phyloP scores from a whole-genome alignment of 2,797 vertebrate species.

The Pelodytes ibericus region DNA sequence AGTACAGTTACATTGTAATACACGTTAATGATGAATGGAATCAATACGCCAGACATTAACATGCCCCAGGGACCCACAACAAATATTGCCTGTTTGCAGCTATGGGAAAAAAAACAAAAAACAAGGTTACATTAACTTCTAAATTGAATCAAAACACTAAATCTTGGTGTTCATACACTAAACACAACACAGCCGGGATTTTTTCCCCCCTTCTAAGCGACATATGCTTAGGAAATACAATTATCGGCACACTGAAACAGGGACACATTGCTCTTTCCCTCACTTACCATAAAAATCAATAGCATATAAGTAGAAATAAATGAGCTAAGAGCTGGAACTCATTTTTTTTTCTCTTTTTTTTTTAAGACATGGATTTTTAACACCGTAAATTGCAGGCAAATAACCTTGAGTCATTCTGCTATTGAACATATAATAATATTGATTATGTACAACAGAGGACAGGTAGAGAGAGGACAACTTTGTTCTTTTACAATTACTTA shows the following conservation, averaged over 20 bases:
- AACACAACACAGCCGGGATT: not conserved
- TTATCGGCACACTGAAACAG: conserved; percentile 29
- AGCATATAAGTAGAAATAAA: conserved; percentile 22
- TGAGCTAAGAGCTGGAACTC: not conserved
- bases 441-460: conserved; percentile 14
- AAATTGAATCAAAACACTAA: conserved; percentile 55
- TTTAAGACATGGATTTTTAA: not conserved
- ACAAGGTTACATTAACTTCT: conserved; percentile 53
- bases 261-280: not conserved
- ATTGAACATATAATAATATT: conserved; percentile 29
- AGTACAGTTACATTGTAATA: conserved; percentile 45
- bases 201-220: conserved; percentile 14
- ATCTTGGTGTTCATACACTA: conserved; percentile 12
- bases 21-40: conserved; percentile 52
- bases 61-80: conserved; percentile 51
- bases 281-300: conserved; percentile 35
- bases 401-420: conserved; percentile 29
- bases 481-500: conserved; percentile 8
- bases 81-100: conserved; percentile 48
- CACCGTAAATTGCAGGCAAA: not conserved
- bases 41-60: conserved; percentile 48
- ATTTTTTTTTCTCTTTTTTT: not conserved
- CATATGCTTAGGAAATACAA: conserved; percentile 24
- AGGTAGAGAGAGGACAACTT: not conserved
- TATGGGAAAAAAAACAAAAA: too few relatives aligned